Percentiles rank a stretch among this genome's conserved stretches.
These are phyloP conservation scores for Picus viridis DNA, from an alignment of 2,797 vertebrate genomes.

Conservation along the genomic window DNA sequence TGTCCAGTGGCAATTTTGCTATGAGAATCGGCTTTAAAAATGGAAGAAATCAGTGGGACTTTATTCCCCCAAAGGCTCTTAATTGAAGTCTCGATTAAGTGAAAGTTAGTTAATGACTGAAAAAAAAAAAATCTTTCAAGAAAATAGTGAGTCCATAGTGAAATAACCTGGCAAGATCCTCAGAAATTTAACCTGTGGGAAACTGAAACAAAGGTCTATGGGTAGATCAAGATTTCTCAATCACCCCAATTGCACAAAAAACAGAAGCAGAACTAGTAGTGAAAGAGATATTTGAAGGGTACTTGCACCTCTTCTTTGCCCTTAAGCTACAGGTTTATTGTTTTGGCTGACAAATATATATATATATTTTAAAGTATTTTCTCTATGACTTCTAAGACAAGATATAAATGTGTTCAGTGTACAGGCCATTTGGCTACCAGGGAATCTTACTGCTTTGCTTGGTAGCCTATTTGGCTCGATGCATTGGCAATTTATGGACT, in stretches of 20 bases:
- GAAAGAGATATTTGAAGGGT: not conserved
- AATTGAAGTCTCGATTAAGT: constrained; percentile 32
- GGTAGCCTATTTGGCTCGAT: not conserved
- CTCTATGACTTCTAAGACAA: not conserved
- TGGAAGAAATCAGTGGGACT: not conserved
- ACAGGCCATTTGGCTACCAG: not conserved
- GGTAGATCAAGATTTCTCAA: not conserved
- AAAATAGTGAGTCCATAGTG: constrained; percentile 39
- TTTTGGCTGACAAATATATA: constrained; percentile 12
- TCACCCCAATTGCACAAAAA: not conserved
- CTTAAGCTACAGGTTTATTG: not conserved
- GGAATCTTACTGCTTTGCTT: not conserved
- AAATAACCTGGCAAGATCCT: constrained; percentile 35
- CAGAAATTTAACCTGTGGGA: constrained; percentile 51
- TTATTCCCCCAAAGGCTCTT: constrained; percentile 31
- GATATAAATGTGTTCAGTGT: not conserved
- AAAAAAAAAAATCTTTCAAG: constrained; percentile 56
- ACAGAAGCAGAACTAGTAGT: not conserved
- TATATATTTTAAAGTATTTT: not conserved
- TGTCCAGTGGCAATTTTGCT: not conserved
- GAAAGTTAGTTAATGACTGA: constrained; percentile 26
- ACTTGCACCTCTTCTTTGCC: not conserved
- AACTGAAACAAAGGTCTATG: constrained; percentile 12
- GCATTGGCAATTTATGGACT: not conserved
- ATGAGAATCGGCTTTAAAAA: not conserved